Evolutionary conservation across 2,888 invertebrate species (phyloP).

Genomic region (Diabrotica balteata): DNA sequence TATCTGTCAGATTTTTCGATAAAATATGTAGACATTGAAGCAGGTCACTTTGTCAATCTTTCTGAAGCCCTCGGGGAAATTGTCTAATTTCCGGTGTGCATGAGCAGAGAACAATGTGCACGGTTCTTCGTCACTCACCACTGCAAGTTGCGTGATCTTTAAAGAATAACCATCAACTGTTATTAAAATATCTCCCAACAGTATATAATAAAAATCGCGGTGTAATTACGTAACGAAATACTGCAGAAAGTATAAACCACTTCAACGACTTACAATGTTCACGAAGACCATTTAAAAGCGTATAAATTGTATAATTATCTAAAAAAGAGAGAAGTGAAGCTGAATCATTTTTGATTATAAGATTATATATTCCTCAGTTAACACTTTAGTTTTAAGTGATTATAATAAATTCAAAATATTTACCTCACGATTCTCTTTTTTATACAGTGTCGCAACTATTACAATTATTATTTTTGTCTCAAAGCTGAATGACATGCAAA

Average conservation of each 20-base stretch:
- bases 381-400: no score
- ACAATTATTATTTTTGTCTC: no score
- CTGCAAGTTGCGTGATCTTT: slow-evolving; percentile 42
- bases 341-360: neutral
- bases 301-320: slow-evolving; percentile 21
- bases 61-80: slow-evolving; percentile 54
- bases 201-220: slow-evolving; percentile 26
- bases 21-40: slow-evolving; percentile 18
- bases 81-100: slow-evolving; percentile 57
- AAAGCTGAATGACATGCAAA: no score
- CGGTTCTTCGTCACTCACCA: slow-evolving; percentile 33
- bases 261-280: slow-evolving; percentile 21
- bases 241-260: slow-evolving; percentile 25
- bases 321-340: no score
- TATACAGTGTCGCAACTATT: no score
- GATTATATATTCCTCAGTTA: slow-evolving; percentile 7
- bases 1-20: neutral
- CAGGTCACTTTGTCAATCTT: slow-evolving; percentile 50
- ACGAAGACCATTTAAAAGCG: slow-evolving; percentile 24
- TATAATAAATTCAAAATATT: no score
- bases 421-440: no score
- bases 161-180: slow-evolving; percentile 33
- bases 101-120: slow-evolving; percentile 41
- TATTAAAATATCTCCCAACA: slow-evolving; percentile 32
- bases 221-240: slow-evolving; percentile 29